Evolutionary conservation across 2,113 vertebrate genomes (phyloP).

Genomic region (Lepus americanus): DNA sequence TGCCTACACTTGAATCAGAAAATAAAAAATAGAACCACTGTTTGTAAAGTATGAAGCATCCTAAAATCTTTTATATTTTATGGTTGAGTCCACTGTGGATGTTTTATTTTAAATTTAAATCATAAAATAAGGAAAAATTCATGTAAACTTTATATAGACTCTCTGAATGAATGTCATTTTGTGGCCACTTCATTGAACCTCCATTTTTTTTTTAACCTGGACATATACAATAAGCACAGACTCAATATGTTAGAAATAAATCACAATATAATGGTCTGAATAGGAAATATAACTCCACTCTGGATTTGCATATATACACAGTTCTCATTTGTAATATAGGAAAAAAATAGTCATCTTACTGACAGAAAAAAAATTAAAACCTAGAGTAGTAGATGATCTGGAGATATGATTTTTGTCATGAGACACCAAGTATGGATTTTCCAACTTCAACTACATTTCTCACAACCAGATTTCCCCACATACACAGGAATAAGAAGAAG

Average conservation of each 20-base stretch:
- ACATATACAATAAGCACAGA: background rate
- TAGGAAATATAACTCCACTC: background rate
- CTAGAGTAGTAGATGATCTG: background rate
- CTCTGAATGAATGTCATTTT: background rate
- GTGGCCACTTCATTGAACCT: background rate
- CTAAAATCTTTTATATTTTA: background rate
- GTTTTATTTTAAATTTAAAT: conserved; percentile 7
- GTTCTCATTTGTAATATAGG: background rate
- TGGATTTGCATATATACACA: background rate
- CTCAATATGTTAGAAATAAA: background rate
- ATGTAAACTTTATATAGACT: background rate
- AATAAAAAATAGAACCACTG: background rate
- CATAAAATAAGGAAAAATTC: conserved; percentile 21
- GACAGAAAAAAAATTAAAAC: background rate
- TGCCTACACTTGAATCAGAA: conserved; percentile 1
- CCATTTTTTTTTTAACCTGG: background rate
- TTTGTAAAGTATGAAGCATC: background rate
- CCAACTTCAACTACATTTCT: background rate
- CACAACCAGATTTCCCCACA: background rate
- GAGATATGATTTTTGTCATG: background rate
- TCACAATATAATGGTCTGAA: background rate
- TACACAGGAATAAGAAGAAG: background rate
- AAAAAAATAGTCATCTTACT: background rate
- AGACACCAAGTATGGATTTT: background rate
- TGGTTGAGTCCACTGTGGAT: background rate